These are phyloP conservation scores for Synanthedon tipuliformis DNA, from an alignment of 2,888 invertebrate species.

Conservation along the genomic window DNA sequence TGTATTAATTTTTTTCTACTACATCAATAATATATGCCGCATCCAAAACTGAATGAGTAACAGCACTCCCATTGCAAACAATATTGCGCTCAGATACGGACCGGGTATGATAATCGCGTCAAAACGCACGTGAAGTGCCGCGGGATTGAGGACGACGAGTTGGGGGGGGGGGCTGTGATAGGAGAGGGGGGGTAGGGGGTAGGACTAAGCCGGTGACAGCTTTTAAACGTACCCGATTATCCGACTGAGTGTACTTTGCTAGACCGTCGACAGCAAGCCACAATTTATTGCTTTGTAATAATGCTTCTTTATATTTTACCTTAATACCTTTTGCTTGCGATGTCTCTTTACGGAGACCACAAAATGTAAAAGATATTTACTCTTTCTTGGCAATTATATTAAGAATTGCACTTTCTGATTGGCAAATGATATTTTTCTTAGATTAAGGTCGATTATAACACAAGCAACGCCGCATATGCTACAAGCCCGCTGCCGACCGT, in stretches of 20 bases:
- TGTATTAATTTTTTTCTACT: background rate
- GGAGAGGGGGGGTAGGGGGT: constrained; percentile 9
- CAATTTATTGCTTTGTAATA: constrained; percentile 35
- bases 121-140: constrained; percentile 67
- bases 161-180: constrained; percentile 4
- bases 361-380: no score
- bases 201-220: constrained; percentile 57
- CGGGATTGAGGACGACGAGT: constrained; percentile 7
- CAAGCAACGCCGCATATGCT: no score
- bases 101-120: constrained; percentile 69
- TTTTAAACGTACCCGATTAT: constrained; percentile 66
- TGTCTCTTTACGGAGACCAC: no score
- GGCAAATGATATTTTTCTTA: no score
- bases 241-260: constrained; percentile 48
- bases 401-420: no score
- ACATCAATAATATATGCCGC: constrained; percentile 8
- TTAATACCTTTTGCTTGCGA: no score
- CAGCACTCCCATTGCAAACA: constrained; percentile 33
- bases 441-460: no score
- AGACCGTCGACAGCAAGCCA: constrained; percentile 24
- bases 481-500: no score
- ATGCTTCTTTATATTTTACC: no score
- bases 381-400: no score
- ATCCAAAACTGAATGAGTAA: constrained; percentile 17
- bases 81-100: constrained; percentile 65